These are phyloP conservation scores for Astropecten irregularis DNA, from an alignment of 53 echinoderm and acorn worm genomes.

Conservation along the genomic window DNA sequence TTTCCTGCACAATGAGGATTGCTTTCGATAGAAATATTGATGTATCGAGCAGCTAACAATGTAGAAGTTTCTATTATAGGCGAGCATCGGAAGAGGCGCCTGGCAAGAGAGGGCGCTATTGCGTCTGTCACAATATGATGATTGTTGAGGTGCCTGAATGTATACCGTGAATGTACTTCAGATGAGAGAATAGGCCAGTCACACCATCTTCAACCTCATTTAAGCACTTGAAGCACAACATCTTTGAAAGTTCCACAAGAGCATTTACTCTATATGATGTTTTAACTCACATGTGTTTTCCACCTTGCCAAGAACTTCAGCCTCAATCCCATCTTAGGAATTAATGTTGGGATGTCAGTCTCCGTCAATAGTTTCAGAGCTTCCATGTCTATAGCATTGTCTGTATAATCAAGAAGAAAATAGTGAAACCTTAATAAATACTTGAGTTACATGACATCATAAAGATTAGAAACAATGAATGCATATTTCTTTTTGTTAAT, in stretches of 20 bases:
- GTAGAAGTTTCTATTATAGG: no score
- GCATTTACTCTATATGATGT: no score
- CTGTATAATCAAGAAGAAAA: neutral
- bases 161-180: neutral
- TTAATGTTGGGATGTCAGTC: neutral
- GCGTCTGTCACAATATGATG: no score
- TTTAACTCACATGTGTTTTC: neutral
- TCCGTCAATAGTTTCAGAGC: conserved; percentile 4
- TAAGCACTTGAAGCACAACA: conserved; percentile 6
- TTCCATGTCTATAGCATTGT: conserved; percentile 22
- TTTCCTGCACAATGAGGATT: no score
- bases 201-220: conserved; percentile 2
- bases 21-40: no score
- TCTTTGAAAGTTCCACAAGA: neutral
- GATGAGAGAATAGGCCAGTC: neutral
- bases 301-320: conserved; percentile 20
- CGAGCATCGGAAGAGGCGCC: no score
- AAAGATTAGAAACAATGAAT: no score
- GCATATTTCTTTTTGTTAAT: no score
- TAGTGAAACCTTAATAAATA: neutral
- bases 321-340: conserved; percentile 38
- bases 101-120: no score
- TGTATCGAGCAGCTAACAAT: no score
- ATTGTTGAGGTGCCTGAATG: neutral
- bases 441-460: no score